Evolutionary conservation across 2,888 invertebrate genomes (phyloP).

Genomic region (Peribatodes rhomboidaria): DNA sequence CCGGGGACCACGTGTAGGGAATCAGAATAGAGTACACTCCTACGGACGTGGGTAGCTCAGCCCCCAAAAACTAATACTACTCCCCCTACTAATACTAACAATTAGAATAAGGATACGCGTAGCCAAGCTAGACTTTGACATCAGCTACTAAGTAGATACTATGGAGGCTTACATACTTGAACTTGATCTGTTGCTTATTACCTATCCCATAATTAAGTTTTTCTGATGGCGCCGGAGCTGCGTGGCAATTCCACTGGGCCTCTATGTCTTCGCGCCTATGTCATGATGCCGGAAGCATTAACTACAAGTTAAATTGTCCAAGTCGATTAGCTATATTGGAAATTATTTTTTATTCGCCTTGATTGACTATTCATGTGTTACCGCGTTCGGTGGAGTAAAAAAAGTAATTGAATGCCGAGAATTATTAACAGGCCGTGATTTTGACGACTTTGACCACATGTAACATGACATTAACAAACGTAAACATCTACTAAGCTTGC

Average conservation of each 20-base stretch:
- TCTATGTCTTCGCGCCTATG: conserved; percentile 41
- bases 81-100: too few species aligned
- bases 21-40: too few species aligned
- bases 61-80: too few species aligned
- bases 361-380: conserved; percentile 47
- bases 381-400: conserved; percentile 39
- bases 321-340: conserved; percentile 42
- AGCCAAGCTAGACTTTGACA: background rate
- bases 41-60: too few species aligned
- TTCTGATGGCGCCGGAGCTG: conserved; percentile 62
- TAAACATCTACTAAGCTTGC: conserved; percentile 29
- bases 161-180: conserved; percentile 58
- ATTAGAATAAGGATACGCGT: too few species aligned
- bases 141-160: conserved; percentile 31
- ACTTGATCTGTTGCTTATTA: conserved; percentile 73
- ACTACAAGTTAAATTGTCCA: conserved; percentile 41
- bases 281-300: conserved; percentile 53
- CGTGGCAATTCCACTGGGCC: conserved; percentile 45
- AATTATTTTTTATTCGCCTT: conserved; percentile 40
- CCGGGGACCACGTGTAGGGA: too few species aligned
- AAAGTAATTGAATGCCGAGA: conserved; percentile 44
- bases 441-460: conserved; percentile 30
- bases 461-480: conserved; percentile 37
- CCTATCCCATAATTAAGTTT: conserved; percentile 65
- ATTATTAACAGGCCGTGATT: conserved; percentile 39